phyloP scores from a whole-genome alignment of 2,888 invertebrate species.

The Leptarthrus brevirostris region DNA sequence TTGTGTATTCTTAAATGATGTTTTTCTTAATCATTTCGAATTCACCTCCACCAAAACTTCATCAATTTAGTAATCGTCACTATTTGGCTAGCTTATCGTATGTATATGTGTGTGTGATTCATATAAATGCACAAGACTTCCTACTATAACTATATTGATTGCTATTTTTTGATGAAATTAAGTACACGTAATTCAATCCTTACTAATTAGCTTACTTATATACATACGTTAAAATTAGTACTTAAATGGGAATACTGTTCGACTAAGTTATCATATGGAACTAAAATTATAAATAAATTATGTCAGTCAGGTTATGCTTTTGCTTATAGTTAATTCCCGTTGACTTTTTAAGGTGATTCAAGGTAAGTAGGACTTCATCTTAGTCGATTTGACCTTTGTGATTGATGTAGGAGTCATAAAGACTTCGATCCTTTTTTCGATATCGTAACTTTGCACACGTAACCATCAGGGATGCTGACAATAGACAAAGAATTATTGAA shows the following conservation, averaged over 20 bases:
- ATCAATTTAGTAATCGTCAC: neutral
- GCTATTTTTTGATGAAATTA: no score
- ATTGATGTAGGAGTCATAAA: constrained; percentile 71
- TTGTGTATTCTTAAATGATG: no score
- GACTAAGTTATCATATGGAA: neutral
- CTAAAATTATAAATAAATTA: constrained; percentile 31
- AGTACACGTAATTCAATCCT: neutral
- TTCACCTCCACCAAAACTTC: constrained; percentile 1
- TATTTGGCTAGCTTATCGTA: no score
- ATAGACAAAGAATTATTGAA: constrained; percentile 77
- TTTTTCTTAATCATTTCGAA: constrained; percentile 3
- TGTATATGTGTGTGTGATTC: neutral
- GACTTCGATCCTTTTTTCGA: constrained; percentile 67
- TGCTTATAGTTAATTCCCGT: constrained; percentile 3
- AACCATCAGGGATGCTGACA: constrained; percentile 78
- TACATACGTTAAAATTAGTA: constrained; percentile 1
- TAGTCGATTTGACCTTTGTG: constrained; percentile 75
- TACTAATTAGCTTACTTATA: neutral
- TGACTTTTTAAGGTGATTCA: constrained; percentile 9
- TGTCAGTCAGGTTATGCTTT: constrained; percentile 30
- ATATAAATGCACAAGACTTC: constrained; percentile 7
- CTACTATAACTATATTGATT: no score
- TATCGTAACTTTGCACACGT: constrained; percentile 81
- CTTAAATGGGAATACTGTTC: constrained; percentile 6
- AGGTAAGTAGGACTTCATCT: constrained; percentile 11